phyloP scores from a whole-genome alignment of 2,888 invertebrate species.

The Pristionchus entomophagus region DNA sequence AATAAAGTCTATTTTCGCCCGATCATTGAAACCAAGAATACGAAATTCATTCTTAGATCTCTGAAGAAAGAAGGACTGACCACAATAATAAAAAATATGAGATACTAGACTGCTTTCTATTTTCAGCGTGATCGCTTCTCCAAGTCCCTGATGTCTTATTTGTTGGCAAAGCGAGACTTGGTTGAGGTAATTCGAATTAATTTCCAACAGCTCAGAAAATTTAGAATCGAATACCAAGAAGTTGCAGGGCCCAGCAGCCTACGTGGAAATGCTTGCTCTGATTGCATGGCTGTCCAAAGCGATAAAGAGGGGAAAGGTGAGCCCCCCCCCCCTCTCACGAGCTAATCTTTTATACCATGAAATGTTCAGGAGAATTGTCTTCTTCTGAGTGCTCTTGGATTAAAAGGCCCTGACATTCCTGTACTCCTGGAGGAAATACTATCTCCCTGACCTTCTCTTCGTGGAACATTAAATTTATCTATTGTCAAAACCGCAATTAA shows the following conservation, averaged over 20 bases:
- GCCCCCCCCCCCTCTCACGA: too few relatives aligned
- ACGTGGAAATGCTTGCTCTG: neutral
- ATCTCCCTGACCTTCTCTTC: neutral
- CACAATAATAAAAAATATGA: too few relatives aligned
- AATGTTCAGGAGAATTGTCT: slow-evolving; percentile 9
- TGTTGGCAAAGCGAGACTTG: neutral
- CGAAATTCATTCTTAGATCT: neutral
- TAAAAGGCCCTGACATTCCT: slow-evolving; percentile 1
- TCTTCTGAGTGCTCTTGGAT: neutral
- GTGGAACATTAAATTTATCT: too few relatives aligned
- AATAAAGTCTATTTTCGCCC: too few relatives aligned
- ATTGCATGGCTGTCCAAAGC: neutral
- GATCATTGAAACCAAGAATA: too few relatives aligned
- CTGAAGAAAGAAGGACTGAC: too few relatives aligned
- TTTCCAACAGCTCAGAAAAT: neutral
- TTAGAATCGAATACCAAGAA: too few relatives aligned
- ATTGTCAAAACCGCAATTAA: too few relatives aligned
- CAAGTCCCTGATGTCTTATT: slow-evolving; percentile 36
- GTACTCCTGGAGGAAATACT: slow-evolving; percentile 14
- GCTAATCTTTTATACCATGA: neutral
- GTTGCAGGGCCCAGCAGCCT: neutral
- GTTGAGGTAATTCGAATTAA: neutral
- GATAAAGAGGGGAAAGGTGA: neutral
- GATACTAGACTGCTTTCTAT: too few relatives aligned
- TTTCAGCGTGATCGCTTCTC: slow-evolving; percentile 34